phyloP scores from a whole-genome alignment of 2,113 vertebrate genomes.

The Cervus canadensis region DNA sequence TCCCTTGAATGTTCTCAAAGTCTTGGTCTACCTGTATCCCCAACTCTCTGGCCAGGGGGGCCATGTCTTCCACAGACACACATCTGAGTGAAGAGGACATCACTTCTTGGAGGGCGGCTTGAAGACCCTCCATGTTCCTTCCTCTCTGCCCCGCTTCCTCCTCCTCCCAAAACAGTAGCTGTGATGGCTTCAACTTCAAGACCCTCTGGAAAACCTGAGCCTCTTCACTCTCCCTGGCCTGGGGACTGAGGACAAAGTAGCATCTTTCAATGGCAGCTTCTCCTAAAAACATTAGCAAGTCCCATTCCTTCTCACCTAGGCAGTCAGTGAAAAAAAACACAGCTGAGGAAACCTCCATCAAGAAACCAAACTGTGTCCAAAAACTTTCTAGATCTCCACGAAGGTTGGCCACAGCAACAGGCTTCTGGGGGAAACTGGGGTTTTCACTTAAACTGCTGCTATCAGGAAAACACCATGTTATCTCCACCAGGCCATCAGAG shows the following conservation, averaged over 20 bases:
- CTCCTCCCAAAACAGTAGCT: slow-evolving; percentile 66
- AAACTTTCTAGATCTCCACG: slow-evolving; percentile 77
- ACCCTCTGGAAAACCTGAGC: slow-evolving; percentile 32
- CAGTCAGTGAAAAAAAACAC: slow-evolving; percentile 81
- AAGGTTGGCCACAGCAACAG: slow-evolving; percentile 80
- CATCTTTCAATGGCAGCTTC: slow-evolving; percentile 47
- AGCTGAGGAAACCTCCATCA: slow-evolving; percentile 81
- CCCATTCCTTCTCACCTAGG: slow-evolving; percentile 74
- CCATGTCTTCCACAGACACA: slow-evolving; percentile 68
- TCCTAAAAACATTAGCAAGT: slow-evolving; percentile 75
- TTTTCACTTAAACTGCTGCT: neutral
- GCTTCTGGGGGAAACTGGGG: slow-evolving; percentile 70
- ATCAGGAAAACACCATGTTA: slow-evolving; percentile 82
- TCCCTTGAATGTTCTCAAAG: neutral
- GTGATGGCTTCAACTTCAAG: slow-evolving; percentile 61
- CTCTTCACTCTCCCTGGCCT: slow-evolving; percentile 43
- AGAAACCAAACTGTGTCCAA: slow-evolving; percentile 76
- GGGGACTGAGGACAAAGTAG: slow-evolving; percentile 58
- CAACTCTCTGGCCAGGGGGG: slow-evolving; percentile 51
- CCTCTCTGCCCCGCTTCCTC: slow-evolving; percentile 31
- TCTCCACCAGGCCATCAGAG: slow-evolving; percentile 84
- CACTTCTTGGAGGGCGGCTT: slow-evolving; percentile 34
- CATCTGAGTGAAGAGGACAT: slow-evolving; percentile 24
- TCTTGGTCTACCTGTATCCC: slow-evolving; percentile 67
- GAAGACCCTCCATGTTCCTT: slow-evolving; percentile 38